phyloP scores from a whole-genome alignment of 2,113 vertebrate species.

The Heterotilapia buettikoferi region DNA sequence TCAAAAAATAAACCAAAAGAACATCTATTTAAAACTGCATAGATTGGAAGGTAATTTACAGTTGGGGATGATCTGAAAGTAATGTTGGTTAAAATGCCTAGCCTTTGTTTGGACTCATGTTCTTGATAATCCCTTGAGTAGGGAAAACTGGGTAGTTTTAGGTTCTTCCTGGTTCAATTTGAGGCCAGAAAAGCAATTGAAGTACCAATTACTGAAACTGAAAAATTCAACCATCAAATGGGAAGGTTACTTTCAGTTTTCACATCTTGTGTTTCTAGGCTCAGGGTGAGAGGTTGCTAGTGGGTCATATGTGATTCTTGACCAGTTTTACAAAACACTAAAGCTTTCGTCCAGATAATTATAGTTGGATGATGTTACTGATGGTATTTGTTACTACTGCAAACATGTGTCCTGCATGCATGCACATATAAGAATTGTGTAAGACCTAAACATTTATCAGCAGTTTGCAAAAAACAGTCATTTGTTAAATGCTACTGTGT shows the following conservation, averaged over 20 bases:
- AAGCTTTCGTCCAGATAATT: background rate
- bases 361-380: background rate
- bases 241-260: background rate
- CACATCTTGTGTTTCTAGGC: background rate
- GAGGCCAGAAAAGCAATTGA: background rate
- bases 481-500: background rate
- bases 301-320: background rate
- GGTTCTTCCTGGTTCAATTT: background rate
- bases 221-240: background rate
- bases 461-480: background rate
- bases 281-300: background rate
- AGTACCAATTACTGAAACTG: background rate
- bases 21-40: background rate
- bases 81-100: background rate
- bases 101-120: background rate
- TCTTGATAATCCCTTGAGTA: background rate
- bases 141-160: background rate
- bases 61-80: background rate
- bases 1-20: background rate
- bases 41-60: background rate
- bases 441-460: background rate
- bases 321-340: background rate
- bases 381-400: background rate
- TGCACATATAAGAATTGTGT: background rate
- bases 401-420: background rate